Base-by-base conservation (phyloP, 1,140 invertebrate species). In the Leucophenga varia region DNA sequence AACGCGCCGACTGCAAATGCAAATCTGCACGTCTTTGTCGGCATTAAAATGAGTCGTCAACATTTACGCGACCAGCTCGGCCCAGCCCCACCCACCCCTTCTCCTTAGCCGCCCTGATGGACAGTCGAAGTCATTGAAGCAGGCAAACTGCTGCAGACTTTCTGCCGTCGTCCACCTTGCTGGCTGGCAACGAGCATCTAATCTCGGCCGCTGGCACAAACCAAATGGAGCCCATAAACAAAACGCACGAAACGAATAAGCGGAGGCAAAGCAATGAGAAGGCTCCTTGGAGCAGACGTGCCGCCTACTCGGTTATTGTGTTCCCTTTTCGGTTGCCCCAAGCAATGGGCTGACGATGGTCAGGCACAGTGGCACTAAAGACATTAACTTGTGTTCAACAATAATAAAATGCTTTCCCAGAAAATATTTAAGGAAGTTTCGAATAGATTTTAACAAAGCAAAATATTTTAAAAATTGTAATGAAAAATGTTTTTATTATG, bases 161-260 rank as follows among this genome's bases (percentile, higher is more conserved):
- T n/a, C n/a, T n/a, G n/a, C n/a, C n/a, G n/a, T n/a, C n/a, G n/a
- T 49, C 43, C 50, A 65, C 63, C 61, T 67, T 63, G 48, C 47
- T 47, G 36, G n/a, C n/a, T 45, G 34, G 34, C 21, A 30, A n/a
- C n/a, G n/a, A 32, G 42, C 14, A 39, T 45, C 55, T 65, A 67
- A 65, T 65, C 63, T 63, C 63, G 43, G 54, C 47, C 21, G 36
- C 46, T 39, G 46, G 47, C 54, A 55, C 55, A 59, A n/a, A n/a
- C n/a, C n/a, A n/a, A 65, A 65, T 67, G 59, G 47, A 50, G 30
- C 44, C 40, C 63, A 63, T 65, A 65, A 67, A 67, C 63, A 61
- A 65, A 47, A 51, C 30, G 45, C 47, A 13, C 42, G 47, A 19
- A 46, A 57, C 25, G 30, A 30, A n/a, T 39, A 53, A 18, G 46